Conservation (phyloP, 1,140 invertebrate species). For the Lepidurus apus region DNA sequence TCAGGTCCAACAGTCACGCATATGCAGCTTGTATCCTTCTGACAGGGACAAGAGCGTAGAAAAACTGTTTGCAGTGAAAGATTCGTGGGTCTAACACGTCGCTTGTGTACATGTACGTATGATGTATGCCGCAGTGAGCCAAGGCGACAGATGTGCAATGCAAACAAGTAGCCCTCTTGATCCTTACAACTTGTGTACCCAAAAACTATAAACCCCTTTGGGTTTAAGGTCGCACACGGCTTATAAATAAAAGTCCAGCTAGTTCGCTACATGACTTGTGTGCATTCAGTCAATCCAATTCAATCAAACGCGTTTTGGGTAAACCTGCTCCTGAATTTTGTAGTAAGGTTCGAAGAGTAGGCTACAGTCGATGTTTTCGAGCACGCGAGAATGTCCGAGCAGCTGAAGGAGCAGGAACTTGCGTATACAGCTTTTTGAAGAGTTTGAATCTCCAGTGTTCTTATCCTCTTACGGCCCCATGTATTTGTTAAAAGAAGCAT, state of each 20-base stretch:
- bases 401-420: neutral
- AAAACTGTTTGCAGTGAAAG: neutral
- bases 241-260: no score
- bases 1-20: neutral
- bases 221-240: no score
- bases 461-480: neutral
- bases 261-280: no score
- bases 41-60: no score
- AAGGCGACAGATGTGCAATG: neutral
- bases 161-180: neutral
- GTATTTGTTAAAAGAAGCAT: constrained; percentile 10
- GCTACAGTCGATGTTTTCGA: neutral
- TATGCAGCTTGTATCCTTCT: neutral
- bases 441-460: neutral
- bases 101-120: neutral
- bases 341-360: neutral
- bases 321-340: no score
- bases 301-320: no score
- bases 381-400: neutral
- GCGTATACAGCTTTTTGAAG: neutral
- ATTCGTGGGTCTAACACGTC: neutral
- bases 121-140: neutral
- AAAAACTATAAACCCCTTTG: neutral
- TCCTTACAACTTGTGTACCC: neutral
- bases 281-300: no score